These are phyloP conservation scores for Eilema sororculum DNA, from an alignment of 2,888 invertebrate genomes.

Conservation along the genomic window DNA sequence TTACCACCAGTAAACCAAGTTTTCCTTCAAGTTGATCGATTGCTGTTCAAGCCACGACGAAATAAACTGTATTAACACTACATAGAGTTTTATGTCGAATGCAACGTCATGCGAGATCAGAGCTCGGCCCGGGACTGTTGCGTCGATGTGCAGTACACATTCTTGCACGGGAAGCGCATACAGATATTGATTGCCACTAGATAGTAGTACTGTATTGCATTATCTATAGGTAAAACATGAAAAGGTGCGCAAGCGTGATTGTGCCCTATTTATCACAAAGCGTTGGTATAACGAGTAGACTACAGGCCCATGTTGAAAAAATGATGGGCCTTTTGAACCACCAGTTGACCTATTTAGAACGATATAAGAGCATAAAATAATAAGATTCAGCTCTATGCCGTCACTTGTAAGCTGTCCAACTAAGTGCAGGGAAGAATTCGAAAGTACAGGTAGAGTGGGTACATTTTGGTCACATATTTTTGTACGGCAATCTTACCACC, in stretches of 20 bases:
- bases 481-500: too few relatives aligned
- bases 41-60: background rate
- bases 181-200: conserved; percentile 1
- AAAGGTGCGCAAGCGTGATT: background rate
- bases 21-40: background rate
- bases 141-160: background rate
- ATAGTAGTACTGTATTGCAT: background rate
- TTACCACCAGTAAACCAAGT: background rate
- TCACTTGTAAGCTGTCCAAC: too few relatives aligned
- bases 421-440: too few relatives aligned
- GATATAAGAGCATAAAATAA: too few relatives aligned
- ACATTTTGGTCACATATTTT: too few relatives aligned
- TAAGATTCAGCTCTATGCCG: too few relatives aligned
- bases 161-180: background rate
- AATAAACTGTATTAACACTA: background rate
- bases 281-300: too few relatives aligned
- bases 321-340: too few relatives aligned
- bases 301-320: too few relatives aligned
- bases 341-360: too few relatives aligned
- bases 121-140: background rate
- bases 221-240: background rate
- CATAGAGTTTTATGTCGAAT: conserved; percentile 1
- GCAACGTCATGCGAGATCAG: background rate
- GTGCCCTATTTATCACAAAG: background rate
- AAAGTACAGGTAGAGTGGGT: too few relatives aligned